Conservation (phyloP, 53 echinoderm and acorn worm genomes). For the Arbacia lixula region DNA sequence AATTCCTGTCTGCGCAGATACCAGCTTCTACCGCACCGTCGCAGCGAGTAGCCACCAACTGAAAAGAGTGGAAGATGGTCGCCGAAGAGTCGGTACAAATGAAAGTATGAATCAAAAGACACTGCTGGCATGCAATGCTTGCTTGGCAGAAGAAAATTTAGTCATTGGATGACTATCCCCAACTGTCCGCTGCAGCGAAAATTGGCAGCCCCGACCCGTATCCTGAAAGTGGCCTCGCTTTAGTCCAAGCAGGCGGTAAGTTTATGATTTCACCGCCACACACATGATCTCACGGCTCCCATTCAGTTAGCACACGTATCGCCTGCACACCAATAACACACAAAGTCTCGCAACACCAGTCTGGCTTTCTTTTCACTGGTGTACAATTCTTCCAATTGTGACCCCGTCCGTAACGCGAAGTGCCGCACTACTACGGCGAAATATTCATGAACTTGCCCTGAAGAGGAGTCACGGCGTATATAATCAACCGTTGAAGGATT, state of each 20-base stretch:
- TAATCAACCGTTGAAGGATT: constrained; percentile 47
- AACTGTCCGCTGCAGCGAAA: background rate
- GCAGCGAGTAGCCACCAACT: background rate
- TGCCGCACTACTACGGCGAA: constrained; percentile 30
- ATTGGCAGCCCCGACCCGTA: constrained; percentile 28
- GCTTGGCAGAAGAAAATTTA: background rate
- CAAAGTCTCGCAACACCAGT: constrained; percentile 56
- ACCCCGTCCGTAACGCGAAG: constrained; percentile 58
- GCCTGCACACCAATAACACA: constrained; percentile 27
- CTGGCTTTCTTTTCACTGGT: constrained; percentile 36
- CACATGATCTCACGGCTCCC: constrained; percentile 13
- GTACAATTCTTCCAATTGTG: constrained; percentile 54
- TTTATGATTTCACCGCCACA: constrained; percentile 22
- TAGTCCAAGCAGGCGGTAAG: constrained; percentile 22
- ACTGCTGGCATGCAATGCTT: no score
- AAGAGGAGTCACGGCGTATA: constrained; percentile 37
- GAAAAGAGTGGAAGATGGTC: no score
- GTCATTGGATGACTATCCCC: constrained; percentile 2
- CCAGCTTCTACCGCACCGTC: background rate
- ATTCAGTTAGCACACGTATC: constrained; percentile 30
- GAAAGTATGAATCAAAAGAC: no score
- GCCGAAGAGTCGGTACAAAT: no score
- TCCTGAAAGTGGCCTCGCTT: constrained; percentile 41
- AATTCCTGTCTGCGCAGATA: background rate
- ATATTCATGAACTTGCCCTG: constrained; percentile 59